Evolutionary conservation across 2,888 invertebrate genomes (phyloP), one percentile per base, ranked within the genome.

Genomic region (Buathra laborator): DNA sequence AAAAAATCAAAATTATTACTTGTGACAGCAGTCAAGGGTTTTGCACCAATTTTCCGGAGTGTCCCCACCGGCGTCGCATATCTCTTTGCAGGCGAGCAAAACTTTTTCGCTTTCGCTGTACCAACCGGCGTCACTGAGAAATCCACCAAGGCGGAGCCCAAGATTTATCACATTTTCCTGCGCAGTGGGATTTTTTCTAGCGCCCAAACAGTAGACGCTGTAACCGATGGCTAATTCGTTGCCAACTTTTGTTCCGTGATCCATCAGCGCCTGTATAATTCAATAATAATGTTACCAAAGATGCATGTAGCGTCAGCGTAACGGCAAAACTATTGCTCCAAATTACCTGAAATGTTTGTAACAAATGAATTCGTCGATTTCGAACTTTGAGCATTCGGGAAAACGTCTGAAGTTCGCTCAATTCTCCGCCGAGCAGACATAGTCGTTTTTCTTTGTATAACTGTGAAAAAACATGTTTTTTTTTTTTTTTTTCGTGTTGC

Each of bases 61-160:
- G 88, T 95, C 94, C 24, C 95, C 94, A 87, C 95, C 94, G 9
- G 93, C 92, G 84, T 94, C 94, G 92, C 97, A 96, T 75, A 97
- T 93, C 86, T 95, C 94, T 85, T 96, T 96, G 89, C 97, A 97
- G 10, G 95, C 94, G 56, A 95, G 93, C 87, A 98, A 94, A 76
- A 98, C 96, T 64, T 95, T 94, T 91, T 97, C 96, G 86, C 97
- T 97, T 91, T 97, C 97, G 86, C 95, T 95, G 93, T 97, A 97
- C 97, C 98, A 98, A 0, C 98, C 98, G 0, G 97, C 97, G 92
- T 98, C 98, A 92, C 97, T 97, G 4, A 98, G 95, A 94, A 99
- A 99, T 85, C 96, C 95, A 82, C 97, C 97, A 2, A 94, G 89
- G 81, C 89, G 89, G 10, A 94, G 82, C 43, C 94, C 94, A 29